A percentile compares a stretch with the other conserved stretches of the same genome.
phyloP scores from a whole-genome alignment of 2,888 invertebrate genomes.

The Ornithoptera alexandrae region DNA sequence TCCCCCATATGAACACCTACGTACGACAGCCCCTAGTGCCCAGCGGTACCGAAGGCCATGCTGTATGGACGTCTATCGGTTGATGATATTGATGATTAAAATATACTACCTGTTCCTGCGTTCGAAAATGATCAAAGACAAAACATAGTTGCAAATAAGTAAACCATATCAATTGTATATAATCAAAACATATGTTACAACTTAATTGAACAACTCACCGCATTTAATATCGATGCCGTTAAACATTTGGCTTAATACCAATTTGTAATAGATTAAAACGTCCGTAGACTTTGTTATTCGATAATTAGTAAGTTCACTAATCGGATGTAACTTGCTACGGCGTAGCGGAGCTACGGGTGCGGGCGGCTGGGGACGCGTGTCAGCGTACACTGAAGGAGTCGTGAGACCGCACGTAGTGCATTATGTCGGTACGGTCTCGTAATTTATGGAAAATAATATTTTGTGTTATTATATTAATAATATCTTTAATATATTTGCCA shows the following conservation, averaged over 20 bases:
- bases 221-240: constrained; percentile 5
- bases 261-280: background rate
- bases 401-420: constrained; percentile 18
- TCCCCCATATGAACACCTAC: too few species aligned
- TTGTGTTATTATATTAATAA: too few species aligned
- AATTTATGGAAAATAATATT: too few species aligned
- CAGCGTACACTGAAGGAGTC: constrained; percentile 41
- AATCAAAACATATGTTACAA: background rate
- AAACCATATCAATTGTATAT: background rate
- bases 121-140: too few species aligned
- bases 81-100: too few species aligned
- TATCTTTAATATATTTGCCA: too few species aligned
- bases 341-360: constrained; percentile 45
- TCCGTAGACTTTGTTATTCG: too few species aligned
- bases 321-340: constrained; percentile 42
- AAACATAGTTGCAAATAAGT: background rate
- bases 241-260: background rate
- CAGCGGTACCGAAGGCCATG: too few species aligned
- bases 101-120: too few species aligned
- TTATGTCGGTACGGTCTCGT: constrained; percentile 14
- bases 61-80: too few species aligned
- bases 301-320: constrained; percentile 28
- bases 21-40: too few species aligned
- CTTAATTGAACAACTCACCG: constrained; percentile 17
- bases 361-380: constrained; percentile 49